Percentiles rank a stretch among this genome's conserved stretches.
phyloP scores from a whole-genome alignment of 2,888 invertebrate genomes.

The Lasioglossum malachurum region DNA sequence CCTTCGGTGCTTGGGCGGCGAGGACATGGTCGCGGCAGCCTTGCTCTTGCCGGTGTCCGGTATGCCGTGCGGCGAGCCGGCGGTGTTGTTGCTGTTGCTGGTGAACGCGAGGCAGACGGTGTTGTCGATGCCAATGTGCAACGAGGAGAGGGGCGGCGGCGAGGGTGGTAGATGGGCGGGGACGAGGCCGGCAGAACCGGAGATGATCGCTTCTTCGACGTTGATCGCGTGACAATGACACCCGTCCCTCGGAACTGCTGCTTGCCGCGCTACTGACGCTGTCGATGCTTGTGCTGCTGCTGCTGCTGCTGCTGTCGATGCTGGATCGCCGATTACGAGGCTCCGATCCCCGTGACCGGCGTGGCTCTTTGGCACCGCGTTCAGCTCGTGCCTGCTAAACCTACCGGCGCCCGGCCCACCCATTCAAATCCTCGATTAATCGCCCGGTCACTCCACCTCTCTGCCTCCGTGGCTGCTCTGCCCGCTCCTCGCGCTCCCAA shows the following conservation, averaged over 20 bases:
- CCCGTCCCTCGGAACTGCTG: constrained; percentile 68
- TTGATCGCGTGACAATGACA: constrained; percentile 72
- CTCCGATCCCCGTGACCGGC: constrained; percentile 80
- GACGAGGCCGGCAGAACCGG: constrained; percentile 42
- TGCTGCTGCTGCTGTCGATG: not conserved
- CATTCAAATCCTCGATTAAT: constrained; percentile 82
- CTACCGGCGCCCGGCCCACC: constrained; percentile 83
- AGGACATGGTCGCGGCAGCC: constrained; percentile 78
- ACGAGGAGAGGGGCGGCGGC: constrained; percentile 69
- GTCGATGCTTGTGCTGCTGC: constrained; percentile 39
- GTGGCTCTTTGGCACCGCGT: constrained; percentile 82
- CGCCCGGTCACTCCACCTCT: constrained; percentile 79
- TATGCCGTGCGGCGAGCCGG: constrained; percentile 63
- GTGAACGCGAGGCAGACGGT: constrained; percentile 44
- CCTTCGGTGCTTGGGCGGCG: constrained; percentile 81
- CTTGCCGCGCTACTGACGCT: not conserved
- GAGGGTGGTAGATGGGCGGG: constrained; percentile 73
- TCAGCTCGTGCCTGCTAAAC: constrained; percentile 83
- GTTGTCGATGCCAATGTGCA: constrained; percentile 65
- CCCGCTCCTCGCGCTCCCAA: constrained; percentile 5
- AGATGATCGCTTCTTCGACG: constrained; percentile 36
- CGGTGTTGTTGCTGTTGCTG: constrained; percentile 49
- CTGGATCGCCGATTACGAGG: constrained; percentile 81
- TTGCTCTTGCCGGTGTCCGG: constrained; percentile 73
- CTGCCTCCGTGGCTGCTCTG: constrained; percentile 56